Percentiles rank a stretch among this genome's conserved stretches.
Evolutionary conservation across 2,888 invertebrate species (phyloP).

Genomic region (Cryptops parisi): DNA sequence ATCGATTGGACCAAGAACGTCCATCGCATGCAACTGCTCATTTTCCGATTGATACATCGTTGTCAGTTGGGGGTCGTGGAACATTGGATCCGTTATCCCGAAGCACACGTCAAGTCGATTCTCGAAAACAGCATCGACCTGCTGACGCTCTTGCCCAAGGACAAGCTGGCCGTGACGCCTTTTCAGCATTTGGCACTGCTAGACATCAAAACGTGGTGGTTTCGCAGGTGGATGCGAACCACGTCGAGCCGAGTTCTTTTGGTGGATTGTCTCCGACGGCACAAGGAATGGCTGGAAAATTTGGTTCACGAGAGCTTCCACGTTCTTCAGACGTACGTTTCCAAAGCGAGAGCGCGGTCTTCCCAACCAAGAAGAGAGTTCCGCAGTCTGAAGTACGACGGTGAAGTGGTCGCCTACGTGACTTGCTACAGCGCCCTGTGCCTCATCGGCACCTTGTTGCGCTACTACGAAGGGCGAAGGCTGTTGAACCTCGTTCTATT

Average conservation of each 20-base stretch:
- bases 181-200: constrained; percentile 8
- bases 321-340: neutral
- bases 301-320: neutral
- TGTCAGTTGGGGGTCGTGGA: constrained; percentile 5
- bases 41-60: neutral
- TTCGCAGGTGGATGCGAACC: constrained; percentile 6
- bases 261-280: neutral
- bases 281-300: neutral
- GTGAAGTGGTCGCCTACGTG: neutral
- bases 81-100: constrained; percentile 8
- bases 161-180: neutral
- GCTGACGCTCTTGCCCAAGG: neutral
- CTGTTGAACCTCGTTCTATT: neutral
- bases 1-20: neutral
- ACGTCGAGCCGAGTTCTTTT: neutral
- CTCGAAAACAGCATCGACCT: neutral
- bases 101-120: neutral
- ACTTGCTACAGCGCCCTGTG: neutral
- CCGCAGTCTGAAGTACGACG: neutral
- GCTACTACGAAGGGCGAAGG: neutral
- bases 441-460: neutral
- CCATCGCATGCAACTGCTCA: neutral
- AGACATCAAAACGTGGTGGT: neutral
- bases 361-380: neutral
- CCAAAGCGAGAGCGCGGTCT: neutral